phyloP scores from a whole-genome alignment of 2,797 vertebrate species.

The Mareca penelope region DNA sequence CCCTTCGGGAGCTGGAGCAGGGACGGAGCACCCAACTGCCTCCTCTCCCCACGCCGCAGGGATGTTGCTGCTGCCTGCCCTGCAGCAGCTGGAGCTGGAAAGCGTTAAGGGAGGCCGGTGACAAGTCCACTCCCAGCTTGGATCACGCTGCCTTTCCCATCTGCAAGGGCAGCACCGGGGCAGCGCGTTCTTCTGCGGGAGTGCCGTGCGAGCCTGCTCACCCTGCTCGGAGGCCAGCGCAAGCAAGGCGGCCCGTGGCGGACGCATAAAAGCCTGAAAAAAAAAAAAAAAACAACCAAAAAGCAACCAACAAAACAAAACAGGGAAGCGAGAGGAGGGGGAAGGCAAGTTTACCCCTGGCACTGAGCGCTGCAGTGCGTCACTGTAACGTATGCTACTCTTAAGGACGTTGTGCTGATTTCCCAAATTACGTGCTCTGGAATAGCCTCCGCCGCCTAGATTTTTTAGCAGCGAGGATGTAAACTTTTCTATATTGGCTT shows the following conservation, averaged over 20 bases:
- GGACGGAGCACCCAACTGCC: neutral
- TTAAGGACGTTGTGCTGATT: accelerated
- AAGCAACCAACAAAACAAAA: no score
- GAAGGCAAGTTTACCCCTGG: neutral
- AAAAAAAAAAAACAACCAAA: no score
- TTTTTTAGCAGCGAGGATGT: neutral
- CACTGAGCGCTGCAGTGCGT: neutral
- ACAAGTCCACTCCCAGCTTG: neutral
- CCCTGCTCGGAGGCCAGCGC: neutral
- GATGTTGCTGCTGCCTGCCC: neutral
- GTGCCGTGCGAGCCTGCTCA: neutral
- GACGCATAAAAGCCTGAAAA: neutral
- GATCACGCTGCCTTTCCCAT: neutral
- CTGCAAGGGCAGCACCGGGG: neutral
- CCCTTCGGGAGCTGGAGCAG: neutral
- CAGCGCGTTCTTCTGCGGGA: neutral
- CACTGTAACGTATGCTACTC: accelerated
- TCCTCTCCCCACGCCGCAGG: accelerated
- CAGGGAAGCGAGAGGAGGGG: neutral
- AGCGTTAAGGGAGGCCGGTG: accelerated
- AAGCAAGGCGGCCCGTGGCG: neutral
- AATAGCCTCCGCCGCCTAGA: neutral
- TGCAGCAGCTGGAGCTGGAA: neutral
- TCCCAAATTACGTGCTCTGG: neutral
- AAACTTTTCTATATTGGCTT: conserved; percentile 8